Percentiles rank a stretch among this genome's conserved stretches.
Evolutionary conservation across 2,113 vertebrate genomes (phyloP).

Genomic region (cattle (Bos taurus)): DNA sequence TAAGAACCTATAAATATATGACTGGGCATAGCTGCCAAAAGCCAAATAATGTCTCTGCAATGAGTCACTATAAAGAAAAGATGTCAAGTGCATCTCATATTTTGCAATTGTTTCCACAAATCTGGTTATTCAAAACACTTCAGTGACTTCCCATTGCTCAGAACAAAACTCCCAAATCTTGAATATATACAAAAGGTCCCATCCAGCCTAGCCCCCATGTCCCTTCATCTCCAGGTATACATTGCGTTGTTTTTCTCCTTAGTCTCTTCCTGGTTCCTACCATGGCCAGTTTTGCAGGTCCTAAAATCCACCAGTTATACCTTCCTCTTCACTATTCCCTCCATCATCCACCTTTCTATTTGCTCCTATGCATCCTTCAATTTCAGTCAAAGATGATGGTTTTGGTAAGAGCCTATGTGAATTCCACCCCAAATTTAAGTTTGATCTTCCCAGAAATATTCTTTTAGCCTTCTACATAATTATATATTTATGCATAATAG

Average conservation of each 20-base stretch:
- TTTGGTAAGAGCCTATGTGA: neutral
- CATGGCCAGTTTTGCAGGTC: neutral
- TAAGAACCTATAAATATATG: neutral
- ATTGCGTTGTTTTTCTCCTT: neutral
- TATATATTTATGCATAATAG: neutral
- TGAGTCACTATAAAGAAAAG: neutral
- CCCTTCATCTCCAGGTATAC: neutral
- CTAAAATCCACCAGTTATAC: accelerated
- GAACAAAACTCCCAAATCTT: neutral
- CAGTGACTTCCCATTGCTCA: neutral
- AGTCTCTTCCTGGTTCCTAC: neutral
- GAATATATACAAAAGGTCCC: accelerated
- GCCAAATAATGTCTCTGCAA: neutral
- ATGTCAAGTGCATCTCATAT: neutral
- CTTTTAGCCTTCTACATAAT: neutral
- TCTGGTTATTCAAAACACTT: neutral
- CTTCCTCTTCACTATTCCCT: neutral
- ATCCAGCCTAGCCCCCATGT: accelerated
- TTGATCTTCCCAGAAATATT: neutral
- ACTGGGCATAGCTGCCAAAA: neutral
- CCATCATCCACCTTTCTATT: accelerated
- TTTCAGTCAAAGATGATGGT: neutral
- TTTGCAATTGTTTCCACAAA: neutral
- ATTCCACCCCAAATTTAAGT: neutral
- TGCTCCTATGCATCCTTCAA: neutral